Evolutionary conservation across 92 coral and sea anemone species (phyloP).

Genomic region (Porites lobata): DNA sequence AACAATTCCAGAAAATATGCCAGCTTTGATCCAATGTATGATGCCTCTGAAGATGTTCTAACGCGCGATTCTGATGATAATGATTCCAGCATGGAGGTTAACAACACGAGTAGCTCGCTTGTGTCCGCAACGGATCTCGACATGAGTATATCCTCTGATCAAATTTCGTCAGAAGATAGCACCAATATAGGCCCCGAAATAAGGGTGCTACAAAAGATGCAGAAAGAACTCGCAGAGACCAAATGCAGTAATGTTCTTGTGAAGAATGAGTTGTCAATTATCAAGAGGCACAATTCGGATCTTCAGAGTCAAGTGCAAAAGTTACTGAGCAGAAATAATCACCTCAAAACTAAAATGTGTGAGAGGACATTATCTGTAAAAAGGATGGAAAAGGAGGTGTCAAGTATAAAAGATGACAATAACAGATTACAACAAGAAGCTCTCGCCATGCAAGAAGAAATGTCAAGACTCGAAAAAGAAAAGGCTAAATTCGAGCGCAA

Average conservation of each 20-base stretch:
- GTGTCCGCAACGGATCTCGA: conserved; percentile 80
- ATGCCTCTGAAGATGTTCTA: not conserved
- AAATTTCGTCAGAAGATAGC: conserved; percentile 80
- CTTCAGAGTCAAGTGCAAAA: conserved; percentile 85
- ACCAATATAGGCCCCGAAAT: conserved; percentile 52
- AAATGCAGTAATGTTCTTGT: conserved; percentile 85
- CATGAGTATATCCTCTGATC: conserved; percentile 79
- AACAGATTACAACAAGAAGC: conserved; percentile 72
- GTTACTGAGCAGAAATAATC: conserved; percentile 80
- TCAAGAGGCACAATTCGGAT: conserved; percentile 82
- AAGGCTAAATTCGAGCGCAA: conserved; percentile 82
- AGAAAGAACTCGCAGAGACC: conserved; percentile 85
- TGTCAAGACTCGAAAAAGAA: conserved; percentile 79
- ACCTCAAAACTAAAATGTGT: conserved; percentile 83
- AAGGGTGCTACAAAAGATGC: conserved; percentile 75
- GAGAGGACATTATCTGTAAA: conserved; percentile 74
- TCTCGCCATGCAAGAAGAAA: conserved; percentile 73
- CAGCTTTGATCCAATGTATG: not conserved
- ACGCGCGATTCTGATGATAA: conserved; percentile 20
- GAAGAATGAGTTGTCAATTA: conserved; percentile 79
- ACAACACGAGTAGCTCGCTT: conserved; percentile 68
- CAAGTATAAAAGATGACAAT: conserved; percentile 72
- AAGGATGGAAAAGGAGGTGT: conserved; percentile 81
- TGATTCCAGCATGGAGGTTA: conserved; percentile 62
- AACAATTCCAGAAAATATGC: not conserved